Conservation (phyloP, 2,888 invertebrate genomes). For the Stenoptilia bipunctidactyla region DNA sequence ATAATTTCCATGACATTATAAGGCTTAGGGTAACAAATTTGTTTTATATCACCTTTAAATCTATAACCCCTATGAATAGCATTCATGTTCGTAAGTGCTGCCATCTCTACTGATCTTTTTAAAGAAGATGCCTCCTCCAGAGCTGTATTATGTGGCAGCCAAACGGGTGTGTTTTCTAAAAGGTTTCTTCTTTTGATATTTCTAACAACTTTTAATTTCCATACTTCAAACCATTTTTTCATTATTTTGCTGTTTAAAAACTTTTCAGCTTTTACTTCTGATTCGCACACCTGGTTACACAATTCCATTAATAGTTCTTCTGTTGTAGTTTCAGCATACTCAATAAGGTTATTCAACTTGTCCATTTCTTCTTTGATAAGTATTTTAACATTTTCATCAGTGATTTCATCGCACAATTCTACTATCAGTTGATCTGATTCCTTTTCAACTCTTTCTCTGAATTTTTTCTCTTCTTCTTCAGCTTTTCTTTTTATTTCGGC, state of each 20-base stretch:
- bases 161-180: conserved; percentile 55
- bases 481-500: conserved; percentile 40
- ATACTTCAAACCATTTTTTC: conserved; percentile 48
- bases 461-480: conserved; percentile 38
- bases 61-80: conserved; percentile 48
- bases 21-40: conserved; percentile 33
- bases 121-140: conserved; percentile 40
- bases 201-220: conserved; percentile 40
- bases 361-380: conserved; percentile 40
- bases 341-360: conserved; percentile 29
- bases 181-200: conserved; percentile 44
- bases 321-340: conserved; percentile 28
- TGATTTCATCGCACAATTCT: conserved; percentile 39
- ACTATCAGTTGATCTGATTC: conserved; percentile 39
- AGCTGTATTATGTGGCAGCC: conserved; percentile 46
- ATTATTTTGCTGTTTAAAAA: conserved; percentile 38
- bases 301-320: conserved; percentile 39
- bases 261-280: conserved; percentile 48
- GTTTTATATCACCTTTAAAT: conserved; percentile 43
- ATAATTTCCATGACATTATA: conserved; percentile 58
- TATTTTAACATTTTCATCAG: conserved; percentile 28
- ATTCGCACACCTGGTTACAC: conserved; percentile 35
- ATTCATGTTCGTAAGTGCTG: conserved; percentile 47
- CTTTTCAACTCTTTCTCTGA: conserved; percentile 40
- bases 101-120: conserved; percentile 35